Evolutionary conservation across 2,113 vertebrate genomes (phyloP).

Genomic region (Erythrolamprus reginae): DNA sequence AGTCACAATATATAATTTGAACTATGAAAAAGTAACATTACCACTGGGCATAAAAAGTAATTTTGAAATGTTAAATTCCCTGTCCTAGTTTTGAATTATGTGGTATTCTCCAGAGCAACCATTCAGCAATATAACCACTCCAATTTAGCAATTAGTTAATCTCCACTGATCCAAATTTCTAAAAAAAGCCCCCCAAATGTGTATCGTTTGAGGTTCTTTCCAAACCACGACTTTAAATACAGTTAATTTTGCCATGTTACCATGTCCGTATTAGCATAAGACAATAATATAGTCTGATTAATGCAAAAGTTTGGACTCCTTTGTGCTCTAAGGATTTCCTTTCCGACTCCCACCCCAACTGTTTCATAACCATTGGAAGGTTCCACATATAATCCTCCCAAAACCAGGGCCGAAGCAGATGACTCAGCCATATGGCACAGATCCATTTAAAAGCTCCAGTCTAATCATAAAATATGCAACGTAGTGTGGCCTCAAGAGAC

Average conservation of each 20-base stretch:
- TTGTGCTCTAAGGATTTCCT: not conserved
- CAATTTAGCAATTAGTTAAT: not conserved
- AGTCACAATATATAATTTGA: not conserved
- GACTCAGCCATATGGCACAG: constrained; percentile 63
- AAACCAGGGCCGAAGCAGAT: constrained; percentile 60
- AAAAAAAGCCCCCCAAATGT: not conserved
- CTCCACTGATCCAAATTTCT: not conserved
- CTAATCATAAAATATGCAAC: constrained; percentile 67
- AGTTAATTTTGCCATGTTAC: not conserved
- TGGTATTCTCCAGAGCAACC: not conserved
- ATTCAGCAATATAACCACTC: not conserved
- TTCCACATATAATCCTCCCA: constrained; percentile 46
- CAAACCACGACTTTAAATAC: not conserved
- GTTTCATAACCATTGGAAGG: constrained; percentile 58
- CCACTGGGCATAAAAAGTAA: not conserved
- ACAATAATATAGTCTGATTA: not conserved
- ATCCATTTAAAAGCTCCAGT: constrained; percentile 65
- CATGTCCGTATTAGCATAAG: not conserved
- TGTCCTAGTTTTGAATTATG: not conserved
- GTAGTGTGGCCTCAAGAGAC: constrained; percentile 53
- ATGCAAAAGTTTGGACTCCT: not conserved
- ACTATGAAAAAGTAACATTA: not conserved
- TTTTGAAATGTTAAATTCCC: not conserved
- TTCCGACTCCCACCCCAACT: constrained; percentile 25
- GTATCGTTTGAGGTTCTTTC: not conserved